Conservation (phyloP, 2,888 invertebrate genomes). For the Cheilosia scutellata region DNA sequence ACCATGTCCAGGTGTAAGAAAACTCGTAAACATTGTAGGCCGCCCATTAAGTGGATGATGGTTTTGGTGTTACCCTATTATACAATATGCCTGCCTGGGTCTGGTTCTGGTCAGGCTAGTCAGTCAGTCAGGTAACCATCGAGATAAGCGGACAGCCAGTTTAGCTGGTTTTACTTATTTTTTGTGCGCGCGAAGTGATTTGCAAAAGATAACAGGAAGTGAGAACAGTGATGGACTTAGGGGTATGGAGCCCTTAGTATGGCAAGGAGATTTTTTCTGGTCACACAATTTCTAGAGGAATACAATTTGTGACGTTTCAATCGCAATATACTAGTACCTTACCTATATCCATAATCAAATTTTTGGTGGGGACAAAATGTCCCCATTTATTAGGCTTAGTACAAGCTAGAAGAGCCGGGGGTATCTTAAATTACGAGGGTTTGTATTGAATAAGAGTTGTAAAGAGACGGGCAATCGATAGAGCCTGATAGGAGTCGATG, state of each 20-base stretch:
- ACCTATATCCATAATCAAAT: too few species aligned
- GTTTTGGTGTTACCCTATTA: conserved; percentile 36
- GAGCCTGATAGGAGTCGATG: too few species aligned
- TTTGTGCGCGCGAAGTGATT: neutral
- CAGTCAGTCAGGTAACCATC: conserved; percentile 34
- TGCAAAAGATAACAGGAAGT: conserved; percentile 10
- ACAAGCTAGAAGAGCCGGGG: too few species aligned
- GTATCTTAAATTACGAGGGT: too few species aligned
- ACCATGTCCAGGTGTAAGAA: conserved; percentile 55
- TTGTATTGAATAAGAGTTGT: too few species aligned
- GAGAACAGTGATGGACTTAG: conserved; percentile 2
- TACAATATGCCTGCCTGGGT: neutral
- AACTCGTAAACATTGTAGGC: conserved; percentile 46
- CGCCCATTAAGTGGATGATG: conserved; percentile 47
- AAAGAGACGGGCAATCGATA: too few species aligned
- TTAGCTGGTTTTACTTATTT: conserved; percentile 5
- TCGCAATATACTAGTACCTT: too few species aligned
- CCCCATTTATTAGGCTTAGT: too few species aligned
- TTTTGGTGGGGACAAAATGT: too few species aligned
- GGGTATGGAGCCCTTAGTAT: neutral
- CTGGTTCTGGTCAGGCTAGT: neutral
- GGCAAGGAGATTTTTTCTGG: neutral
- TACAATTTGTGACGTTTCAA: too few species aligned
- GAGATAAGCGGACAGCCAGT: conserved; percentile 22
- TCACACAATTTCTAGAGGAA: too few species aligned